A percentile compares a stretch with the other conserved stretches of the same genome.
phyloP scores from a whole-genome alignment of 2,797 vertebrate genomes.

The Harpagifer antarcticus region DNA sequence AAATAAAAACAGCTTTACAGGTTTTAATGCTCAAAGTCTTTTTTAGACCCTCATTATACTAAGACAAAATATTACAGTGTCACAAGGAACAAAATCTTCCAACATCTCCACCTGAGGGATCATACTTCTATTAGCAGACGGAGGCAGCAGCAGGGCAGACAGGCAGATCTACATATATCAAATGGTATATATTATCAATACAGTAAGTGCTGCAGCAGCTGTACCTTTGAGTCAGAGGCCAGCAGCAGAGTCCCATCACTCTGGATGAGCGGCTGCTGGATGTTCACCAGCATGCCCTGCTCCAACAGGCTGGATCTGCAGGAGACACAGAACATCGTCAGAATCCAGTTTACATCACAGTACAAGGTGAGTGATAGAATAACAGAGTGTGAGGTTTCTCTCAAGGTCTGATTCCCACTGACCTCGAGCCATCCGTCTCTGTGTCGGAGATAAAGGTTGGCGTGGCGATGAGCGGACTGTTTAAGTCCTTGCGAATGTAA shows the following conservation, averaged over 20 bases:
- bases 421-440: slow-evolving; percentile 95
- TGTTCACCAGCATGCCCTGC: slow-evolving; percentile 98
- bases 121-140: background rate
- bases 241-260: slow-evolving; percentile 94
- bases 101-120: background rate
- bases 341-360: slow-evolving; percentile 10
- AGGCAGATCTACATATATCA: background rate
- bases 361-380: background rate
- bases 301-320: slow-evolving; percentile 91
- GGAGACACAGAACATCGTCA: slow-evolving; percentile 33
- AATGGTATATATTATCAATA: background rate
- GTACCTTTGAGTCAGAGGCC: slow-evolving; percentile 93
- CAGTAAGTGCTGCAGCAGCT: slow-evolving; percentile 3
- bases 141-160: slow-evolving; percentile 5
- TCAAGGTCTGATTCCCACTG: slow-evolving; percentile 41
- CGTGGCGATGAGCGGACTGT: slow-evolving; percentile 96
- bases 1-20: background rate
- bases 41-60: background rate
- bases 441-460: slow-evolving; percentile 97
- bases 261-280: slow-evolving; percentile 96
- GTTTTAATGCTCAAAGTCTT: background rate
- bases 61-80: slow-evolving; percentile 1
- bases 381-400: slow-evolving; percentile 2
- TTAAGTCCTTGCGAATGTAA: slow-evolving; percentile 97
- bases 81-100: background rate